Evolutionary conservation across 2,797 vertebrate species (phyloP).

Genomic region (Pseudochaenichthys georgianus): DNA sequence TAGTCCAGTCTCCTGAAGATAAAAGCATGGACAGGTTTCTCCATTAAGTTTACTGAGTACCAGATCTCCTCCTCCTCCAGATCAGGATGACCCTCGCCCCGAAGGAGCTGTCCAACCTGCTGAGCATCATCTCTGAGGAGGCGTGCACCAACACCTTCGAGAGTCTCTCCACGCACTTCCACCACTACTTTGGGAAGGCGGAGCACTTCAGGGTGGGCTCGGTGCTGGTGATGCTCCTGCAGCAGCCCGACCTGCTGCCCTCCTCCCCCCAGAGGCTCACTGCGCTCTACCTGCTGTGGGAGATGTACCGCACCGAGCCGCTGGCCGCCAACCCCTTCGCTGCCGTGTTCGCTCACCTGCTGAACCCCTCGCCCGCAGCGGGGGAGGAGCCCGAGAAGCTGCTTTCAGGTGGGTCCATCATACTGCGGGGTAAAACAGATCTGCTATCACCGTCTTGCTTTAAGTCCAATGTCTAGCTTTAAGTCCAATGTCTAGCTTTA

Average conservation of each 20-base stretch:
- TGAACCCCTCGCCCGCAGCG: constrained; percentile 89
- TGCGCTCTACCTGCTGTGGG: constrained; percentile 97
- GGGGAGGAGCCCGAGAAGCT: constrained; percentile 92
- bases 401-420: constrained; percentile 86
- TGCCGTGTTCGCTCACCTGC: constrained; percentile 95
- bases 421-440: too few species aligned
- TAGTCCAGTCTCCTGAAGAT: too few species aligned
- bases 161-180: constrained; percentile 94
- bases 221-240: constrained; percentile 94
- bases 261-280: constrained; percentile 95
- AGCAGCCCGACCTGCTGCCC: constrained; percentile 96
- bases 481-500: too few species aligned
- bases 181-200: constrained; percentile 95
- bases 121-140: constrained; percentile 97
- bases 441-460: too few species aligned
- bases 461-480: too few species aligned
- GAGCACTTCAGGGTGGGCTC: constrained; percentile 97
- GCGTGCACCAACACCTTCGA: constrained; percentile 95
- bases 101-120: constrained; percentile 94
- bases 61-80: too few species aligned
- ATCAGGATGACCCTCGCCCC: constrained; percentile 84
- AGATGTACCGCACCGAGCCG: constrained; percentile 99
- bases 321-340: constrained; percentile 97
- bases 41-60: too few species aligned
- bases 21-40: too few species aligned